Conservation (phyloP, 2,888 invertebrate genomes). For the Amphimallon solstitiale region DNA sequence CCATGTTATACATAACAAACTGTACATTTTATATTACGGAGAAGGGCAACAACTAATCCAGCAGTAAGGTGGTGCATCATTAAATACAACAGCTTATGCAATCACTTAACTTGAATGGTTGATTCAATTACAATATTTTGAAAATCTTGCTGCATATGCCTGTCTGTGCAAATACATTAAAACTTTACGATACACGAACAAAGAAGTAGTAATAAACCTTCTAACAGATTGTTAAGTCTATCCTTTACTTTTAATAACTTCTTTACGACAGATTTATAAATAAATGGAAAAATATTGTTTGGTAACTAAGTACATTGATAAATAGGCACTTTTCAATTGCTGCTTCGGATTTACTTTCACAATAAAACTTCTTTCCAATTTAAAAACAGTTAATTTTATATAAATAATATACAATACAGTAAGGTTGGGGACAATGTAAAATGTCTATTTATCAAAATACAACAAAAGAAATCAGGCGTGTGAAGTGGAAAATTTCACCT, state of each 20-base stretch:
- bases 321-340: conserved; percentile 50
- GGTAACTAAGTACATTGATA: conserved; percentile 56
- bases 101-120: too few relatives aligned
- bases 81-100: too few relatives aligned
- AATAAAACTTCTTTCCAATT: background rate
- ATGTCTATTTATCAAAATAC: conserved; percentile 51
- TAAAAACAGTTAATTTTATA: background rate
- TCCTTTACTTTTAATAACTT: background rate
- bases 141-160: too few relatives aligned
- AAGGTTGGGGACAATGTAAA: conserved; percentile 33
- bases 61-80: too few relatives aligned
- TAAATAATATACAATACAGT: background rate
- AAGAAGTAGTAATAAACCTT: background rate
- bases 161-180: too few relatives aligned
- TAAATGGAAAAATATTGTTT: conserved; percentile 39
- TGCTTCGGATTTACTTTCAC: background rate
- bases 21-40: too few relatives aligned
- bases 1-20: too few relatives aligned
- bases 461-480: conserved; percentile 37
- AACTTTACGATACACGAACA: too few relatives aligned
- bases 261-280: conserved; percentile 13
- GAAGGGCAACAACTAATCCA: too few relatives aligned
- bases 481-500: conserved; percentile 38
- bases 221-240: conserved; percentile 6
- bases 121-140: too few relatives aligned